Evolutionary conservation across 2,888 invertebrate genomes (phyloP), one percentile per base, ranked within the genome.

Genomic region (Chrysotoxum bicinctum): DNA sequence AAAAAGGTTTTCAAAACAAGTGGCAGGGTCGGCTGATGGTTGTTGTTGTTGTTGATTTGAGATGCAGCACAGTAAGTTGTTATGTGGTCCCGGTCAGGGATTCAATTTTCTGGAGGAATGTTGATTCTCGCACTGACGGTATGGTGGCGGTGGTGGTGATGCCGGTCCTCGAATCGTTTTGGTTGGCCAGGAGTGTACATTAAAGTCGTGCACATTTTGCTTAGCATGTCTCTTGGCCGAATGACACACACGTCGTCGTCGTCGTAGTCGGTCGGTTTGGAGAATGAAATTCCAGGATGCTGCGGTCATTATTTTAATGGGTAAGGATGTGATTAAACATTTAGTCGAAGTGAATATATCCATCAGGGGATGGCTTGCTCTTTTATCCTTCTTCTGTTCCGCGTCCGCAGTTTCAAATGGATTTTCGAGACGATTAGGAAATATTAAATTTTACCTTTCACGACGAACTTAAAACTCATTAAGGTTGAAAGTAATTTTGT

Each of bases 171-270:
- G 30, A 30, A 32, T 56, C 56, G n/a, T 32, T 40, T 19, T 64
- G 64, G 30, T 64, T 64, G 30, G 58, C 35, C 62, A 45, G 19
- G 19, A 48, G 32, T 35, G 48, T 30, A 85, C 85, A 85, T 64
- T 81, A 60, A 85, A 85, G 19, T 85, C 85, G 85, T 85, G 85
- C 81, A 69, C 69, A 85, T 80, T 81, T 76, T 26, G 76, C 72
- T 85, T 81, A 81, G 76, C 85, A 76, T 76, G 81, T 81, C 80
- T 35, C 35, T 50, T 58, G 72, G 76, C 68, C 76, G 85, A 85
- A 85, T 85, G 85, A 85, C 85, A 85, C 85, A 85, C 85, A 85
- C 85, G 85, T 85, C 81, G 85, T 72, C 52, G 70, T 72, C 72
- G 81, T 76, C 52, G 70, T 76, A 58, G 80, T 73, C 14, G 5